phyloP scores from a whole-genome alignment of 2,113 vertebrate species.

The Paramormyrops kingsleyae region DNA sequence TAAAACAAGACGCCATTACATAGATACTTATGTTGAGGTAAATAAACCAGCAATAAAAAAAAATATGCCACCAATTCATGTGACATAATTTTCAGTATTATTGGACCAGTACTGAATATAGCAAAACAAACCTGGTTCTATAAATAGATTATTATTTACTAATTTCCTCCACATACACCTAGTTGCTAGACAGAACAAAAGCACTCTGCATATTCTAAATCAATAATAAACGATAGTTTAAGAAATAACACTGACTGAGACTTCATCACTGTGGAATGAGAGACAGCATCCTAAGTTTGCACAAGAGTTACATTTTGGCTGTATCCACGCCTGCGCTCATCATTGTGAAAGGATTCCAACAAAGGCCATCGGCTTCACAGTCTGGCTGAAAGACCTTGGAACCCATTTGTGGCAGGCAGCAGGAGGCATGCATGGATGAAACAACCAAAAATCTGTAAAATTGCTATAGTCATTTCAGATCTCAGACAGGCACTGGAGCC shows the following conservation, averaged over 20 bases:
- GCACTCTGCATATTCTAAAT: neutral
- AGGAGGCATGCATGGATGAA: neutral
- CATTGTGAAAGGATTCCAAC: neutral
- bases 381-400: neutral
- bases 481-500: neutral
- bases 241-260: neutral
- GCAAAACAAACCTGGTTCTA: neutral
- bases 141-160: neutral
- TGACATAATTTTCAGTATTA: neutral
- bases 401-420: neutral
- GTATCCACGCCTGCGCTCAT: neutral
- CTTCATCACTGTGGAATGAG: neutral
- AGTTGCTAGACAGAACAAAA: no score
- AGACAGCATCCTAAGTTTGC: neutral
- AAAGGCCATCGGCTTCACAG: neutral
- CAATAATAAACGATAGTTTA: neutral
- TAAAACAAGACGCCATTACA: neutral
- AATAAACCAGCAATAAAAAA: neutral
- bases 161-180: neutral
- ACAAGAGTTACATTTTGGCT: neutral
- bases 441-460: constrained; percentile 8
- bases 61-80: neutral
- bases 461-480: neutral
- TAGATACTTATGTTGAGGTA: neutral
- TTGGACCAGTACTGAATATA: neutral